Evolutionary conservation across 1,140 invertebrate genomes (phyloP).

Genomic region (Zeugodacus cucurbitae): DNA sequence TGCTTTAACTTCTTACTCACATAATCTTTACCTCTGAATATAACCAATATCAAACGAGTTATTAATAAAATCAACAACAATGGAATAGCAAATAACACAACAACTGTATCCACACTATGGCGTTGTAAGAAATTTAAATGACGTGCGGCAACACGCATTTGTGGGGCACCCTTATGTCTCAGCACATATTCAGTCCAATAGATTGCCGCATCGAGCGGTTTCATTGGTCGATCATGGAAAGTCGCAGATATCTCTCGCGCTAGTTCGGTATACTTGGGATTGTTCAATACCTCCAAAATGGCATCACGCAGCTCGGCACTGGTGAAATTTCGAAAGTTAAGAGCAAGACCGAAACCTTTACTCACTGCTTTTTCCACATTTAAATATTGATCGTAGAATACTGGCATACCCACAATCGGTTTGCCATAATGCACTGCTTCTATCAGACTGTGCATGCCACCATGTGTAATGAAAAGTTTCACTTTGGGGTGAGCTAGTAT

Average conservation of each 20-base stretch:
- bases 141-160: constrained; percentile 60
- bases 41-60: neutral
- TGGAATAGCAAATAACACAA: constrained; percentile 39
- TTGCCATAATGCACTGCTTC: constrained; percentile 76
- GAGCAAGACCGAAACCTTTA: constrained; percentile 62
- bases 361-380: constrained; percentile 67
- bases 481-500: constrained; percentile 78
- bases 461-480: constrained; percentile 78
- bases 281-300: constrained; percentile 44
- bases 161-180: constrained; percentile 69
- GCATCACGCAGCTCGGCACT: constrained; percentile 44
- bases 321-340: constrained; percentile 32
- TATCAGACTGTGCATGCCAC: constrained; percentile 73
- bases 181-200: constrained; percentile 79
- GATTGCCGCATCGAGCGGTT: constrained; percentile 73
- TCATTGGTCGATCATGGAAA: constrained; percentile 72
- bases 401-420: constrained; percentile 76
- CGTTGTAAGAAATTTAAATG: constrained; percentile 64
- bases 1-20: too few relatives aligned
- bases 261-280: constrained; percentile 47
- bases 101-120: constrained; percentile 68
- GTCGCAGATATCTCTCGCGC: constrained; percentile 67
- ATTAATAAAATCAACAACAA: neutral
- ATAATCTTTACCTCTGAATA: neutral
- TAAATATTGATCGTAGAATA: constrained; percentile 71